These are phyloP conservation scores for Periparus ater DNA, from an alignment of 2,797 vertebrate genomes.

Conservation along the genomic window DNA sequence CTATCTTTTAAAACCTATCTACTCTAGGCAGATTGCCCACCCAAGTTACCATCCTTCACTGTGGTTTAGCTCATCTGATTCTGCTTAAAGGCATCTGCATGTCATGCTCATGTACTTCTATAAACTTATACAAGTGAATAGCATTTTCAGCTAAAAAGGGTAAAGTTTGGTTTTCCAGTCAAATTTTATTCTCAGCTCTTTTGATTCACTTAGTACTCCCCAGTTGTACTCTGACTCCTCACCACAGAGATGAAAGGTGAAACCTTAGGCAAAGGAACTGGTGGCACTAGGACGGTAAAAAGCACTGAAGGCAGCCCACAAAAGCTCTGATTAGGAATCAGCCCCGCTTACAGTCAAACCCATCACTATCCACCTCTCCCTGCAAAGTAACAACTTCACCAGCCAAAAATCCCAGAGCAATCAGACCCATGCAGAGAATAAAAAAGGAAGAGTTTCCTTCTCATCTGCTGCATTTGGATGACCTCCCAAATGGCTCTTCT, in stretches of 20 bases:
- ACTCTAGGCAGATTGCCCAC: background rate
- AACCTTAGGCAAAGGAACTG: background rate
- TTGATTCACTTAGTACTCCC: background rate
- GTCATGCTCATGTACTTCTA: background rate
- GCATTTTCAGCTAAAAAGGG: background rate
- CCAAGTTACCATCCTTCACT: background rate
- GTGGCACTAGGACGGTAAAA: accelerated
- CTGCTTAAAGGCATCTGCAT: background rate
- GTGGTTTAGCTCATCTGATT: background rate
- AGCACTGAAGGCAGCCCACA: background rate
- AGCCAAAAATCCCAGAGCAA: background rate
- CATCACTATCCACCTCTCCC: background rate
- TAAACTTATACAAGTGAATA: background rate
- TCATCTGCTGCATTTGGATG: background rate
- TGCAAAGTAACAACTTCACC: background rate
- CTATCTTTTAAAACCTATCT: background rate
- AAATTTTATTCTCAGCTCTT: background rate
- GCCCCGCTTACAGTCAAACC: background rate
- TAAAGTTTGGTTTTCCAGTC: background rate
- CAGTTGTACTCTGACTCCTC: background rate
- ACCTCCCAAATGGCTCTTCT: background rate
- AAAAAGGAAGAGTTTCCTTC: background rate
- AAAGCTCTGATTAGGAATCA: background rate
- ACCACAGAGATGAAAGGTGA: background rate
- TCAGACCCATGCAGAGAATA: background rate